A percentile compares a stretch with the other conserved stretches of the same genome.
phyloP scores from a whole-genome alignment of 2,888 invertebrate species.

The Corythucha ciliata region DNA sequence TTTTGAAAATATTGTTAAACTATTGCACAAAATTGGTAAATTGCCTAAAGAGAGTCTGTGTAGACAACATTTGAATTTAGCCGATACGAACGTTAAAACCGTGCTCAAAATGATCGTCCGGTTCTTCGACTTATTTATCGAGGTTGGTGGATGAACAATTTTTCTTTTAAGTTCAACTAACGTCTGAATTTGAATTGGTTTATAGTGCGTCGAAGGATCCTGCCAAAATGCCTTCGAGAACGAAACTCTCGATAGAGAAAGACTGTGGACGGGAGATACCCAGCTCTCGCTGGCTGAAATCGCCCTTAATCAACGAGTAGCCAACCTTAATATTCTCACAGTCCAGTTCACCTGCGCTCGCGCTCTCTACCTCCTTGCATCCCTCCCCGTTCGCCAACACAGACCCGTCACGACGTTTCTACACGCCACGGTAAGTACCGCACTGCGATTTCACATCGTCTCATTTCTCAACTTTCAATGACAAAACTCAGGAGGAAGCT shows the following conservation, averaged over 20 bases:
- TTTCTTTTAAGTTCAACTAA: neutral
- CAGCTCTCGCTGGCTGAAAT: conserved; percentile 64
- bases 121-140: conserved; percentile 47
- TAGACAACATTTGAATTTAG: conserved; percentile 63
- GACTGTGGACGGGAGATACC: conserved; percentile 29
- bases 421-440: conserved; percentile 60
- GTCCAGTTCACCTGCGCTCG: conserved; percentile 71
- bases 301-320: conserved; percentile 64
- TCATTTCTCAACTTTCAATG: neutral
- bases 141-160: too few species aligned
- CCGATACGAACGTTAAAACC: conserved; percentile 42
- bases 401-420: conserved; percentile 68
- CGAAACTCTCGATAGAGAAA: conserved; percentile 14
- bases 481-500: conserved; percentile 24
- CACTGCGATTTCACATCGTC: conserved; percentile 17
- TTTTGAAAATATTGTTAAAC: conserved; percentile 63
- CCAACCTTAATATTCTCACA: conserved; percentile 65
- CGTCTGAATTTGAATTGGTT: neutral
- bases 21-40: conserved; percentile 73
- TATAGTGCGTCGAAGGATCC: too few species aligned
- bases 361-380: conserved; percentile 67
- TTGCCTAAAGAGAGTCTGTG: conserved; percentile 77
- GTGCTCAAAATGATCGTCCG: conserved; percentile 42
- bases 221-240: too few species aligned
- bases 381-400: conserved; percentile 62